A percentile compares a stretch with the other conserved stretches of the same genome.
phyloP scores from a whole-genome alignment of 2,113 vertebrate species.

The Marmota flaviventris region DNA sequence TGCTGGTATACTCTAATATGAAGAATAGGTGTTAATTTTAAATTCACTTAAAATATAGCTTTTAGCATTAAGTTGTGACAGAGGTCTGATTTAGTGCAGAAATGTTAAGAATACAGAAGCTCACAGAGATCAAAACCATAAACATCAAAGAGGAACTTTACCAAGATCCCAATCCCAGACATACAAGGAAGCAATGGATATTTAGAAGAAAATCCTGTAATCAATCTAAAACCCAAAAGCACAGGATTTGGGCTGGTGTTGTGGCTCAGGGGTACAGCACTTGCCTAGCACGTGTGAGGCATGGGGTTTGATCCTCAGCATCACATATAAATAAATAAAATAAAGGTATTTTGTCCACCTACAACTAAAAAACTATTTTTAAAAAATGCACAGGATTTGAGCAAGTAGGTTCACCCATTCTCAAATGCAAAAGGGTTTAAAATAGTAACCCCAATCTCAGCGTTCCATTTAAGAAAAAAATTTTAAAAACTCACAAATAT shows the following conservation, averaged over 20 bases:
- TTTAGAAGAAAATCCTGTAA: background rate
- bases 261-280: no score
- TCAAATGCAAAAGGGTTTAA: conserved; percentile 49
- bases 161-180: background rate
- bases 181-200: background rate
- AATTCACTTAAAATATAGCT: conserved; percentile 8
- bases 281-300: no score
- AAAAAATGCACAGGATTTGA: background rate
- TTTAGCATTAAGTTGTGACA: conserved; percentile 34
- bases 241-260: background rate
- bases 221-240: background rate
- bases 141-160: background rate
- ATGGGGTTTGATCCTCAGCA: no score
- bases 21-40: background rate
- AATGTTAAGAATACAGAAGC: background rate
- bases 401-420: background rate
- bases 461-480: background rate
- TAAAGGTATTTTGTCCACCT: no score
- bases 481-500: background rate
- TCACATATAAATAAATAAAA: no score
- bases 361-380: no score
- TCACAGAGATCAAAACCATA: background rate
- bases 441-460: conserved; percentile 4
- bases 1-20: background rate
- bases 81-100: background rate